These are phyloP conservation scores for Vidua chalybeata DNA, from an alignment of 2,113 vertebrate species.

Conservation along the genomic window DNA sequence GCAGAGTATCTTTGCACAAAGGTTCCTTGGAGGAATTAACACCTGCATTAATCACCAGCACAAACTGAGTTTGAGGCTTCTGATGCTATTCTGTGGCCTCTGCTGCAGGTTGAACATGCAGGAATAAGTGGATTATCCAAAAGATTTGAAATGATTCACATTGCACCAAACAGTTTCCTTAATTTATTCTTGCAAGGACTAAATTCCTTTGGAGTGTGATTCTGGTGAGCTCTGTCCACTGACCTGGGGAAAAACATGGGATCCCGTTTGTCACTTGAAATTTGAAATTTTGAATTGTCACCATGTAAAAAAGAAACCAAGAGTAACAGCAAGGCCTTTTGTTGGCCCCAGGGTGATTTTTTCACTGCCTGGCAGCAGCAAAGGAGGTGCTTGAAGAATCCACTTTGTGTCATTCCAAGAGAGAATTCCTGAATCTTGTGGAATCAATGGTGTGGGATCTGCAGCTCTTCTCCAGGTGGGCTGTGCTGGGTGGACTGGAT, in stretches of 20 bases:
- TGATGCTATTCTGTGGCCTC: background rate
- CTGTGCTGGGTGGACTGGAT: background rate
- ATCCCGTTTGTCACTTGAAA: background rate
- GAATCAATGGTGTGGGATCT: background rate
- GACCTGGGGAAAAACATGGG: background rate
- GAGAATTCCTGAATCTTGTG: constrained; percentile 4
- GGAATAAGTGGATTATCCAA: background rate
- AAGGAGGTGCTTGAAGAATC: background rate
- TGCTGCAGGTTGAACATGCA: background rate
- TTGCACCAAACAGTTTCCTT: background rate
- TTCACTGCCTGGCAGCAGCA: background rate
- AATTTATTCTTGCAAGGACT: background rate
- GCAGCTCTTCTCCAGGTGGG: background rate
- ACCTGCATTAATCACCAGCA: background rate
- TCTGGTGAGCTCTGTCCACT: background rate
- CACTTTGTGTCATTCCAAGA: background rate
- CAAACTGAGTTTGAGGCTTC: background rate
- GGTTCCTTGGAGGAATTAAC: background rate
- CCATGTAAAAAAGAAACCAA: background rate
- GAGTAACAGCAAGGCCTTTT: background rate
- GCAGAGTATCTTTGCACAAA: background rate
- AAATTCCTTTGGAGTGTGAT: background rate
- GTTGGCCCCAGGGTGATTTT: background rate
- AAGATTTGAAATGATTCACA: background rate
- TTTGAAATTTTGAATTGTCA: background rate